Percentiles rank a stretch among this genome's conserved stretches.
Evolutionary conservation across 1,140 invertebrate species (phyloP).

Genomic region (Asbolus verrucosus): DNA sequence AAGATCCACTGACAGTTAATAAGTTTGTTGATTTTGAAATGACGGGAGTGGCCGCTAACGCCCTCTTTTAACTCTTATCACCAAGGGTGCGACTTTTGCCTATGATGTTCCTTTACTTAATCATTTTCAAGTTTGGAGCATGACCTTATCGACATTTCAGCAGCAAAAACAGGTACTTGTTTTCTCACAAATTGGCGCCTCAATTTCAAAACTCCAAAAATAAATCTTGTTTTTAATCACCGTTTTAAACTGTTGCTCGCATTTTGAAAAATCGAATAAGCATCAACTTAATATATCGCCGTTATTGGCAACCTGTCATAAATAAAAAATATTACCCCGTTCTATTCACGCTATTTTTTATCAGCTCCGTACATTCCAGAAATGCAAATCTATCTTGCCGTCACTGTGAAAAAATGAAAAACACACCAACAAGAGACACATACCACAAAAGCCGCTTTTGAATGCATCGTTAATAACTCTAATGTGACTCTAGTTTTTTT

Average conservation of each 20-base stretch:
- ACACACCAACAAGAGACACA: slow-evolving; percentile 1
- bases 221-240: not conserved
- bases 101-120: slow-evolving; percentile 10
- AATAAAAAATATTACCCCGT: slow-evolving; percentile 28
- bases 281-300: slow-evolving; percentile 24
- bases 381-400: slow-evolving; percentile 32
- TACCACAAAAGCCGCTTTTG: slow-evolving; percentile 31
- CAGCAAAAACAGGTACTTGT: slow-evolving; percentile 38
- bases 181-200: slow-evolving; percentile 31
- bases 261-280: slow-evolving; percentile 30
- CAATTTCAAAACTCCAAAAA: not conserved
- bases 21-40: slow-evolving; percentile 11
- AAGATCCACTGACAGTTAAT: not conserved
- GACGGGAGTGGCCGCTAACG: slow-evolving; percentile 20
- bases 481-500: slow-evolving; percentile 16
- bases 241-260: slow-evolving; percentile 17
- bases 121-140: slow-evolving; percentile 26
- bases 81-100: not conserved
- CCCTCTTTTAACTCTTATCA: not conserved
- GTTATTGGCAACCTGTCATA: slow-evolving; percentile 29
- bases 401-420: slow-evolving; percentile 31
- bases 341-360: slow-evolving; percentile 32
- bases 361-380: slow-evolving; percentile 6
- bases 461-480: slow-evolving; percentile 15
- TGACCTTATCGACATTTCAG: slow-evolving; percentile 34